Percentiles rank a stretch among this genome's conserved stretches.
Conservation (phyloP, 2,888 invertebrate species). For the Pristionchus fissidentatus region DNA sequence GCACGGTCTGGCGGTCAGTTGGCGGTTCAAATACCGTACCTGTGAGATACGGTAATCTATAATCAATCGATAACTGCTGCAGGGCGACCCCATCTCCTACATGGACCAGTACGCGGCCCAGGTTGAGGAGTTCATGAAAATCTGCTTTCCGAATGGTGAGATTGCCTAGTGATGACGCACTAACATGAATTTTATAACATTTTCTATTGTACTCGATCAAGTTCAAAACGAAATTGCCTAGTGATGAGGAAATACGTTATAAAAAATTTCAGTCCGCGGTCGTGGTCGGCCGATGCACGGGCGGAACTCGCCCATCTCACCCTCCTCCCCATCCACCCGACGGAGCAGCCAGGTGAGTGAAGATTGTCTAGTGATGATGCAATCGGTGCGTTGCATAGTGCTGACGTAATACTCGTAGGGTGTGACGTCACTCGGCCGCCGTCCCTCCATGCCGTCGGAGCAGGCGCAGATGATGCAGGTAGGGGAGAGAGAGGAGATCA, state of each 20-base stretch:
- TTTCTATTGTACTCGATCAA: background rate
- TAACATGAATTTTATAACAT: background rate
- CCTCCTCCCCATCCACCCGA: background rate
- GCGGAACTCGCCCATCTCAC: slow-evolving; percentile 52
- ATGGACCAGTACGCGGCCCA: slow-evolving; percentile 75
- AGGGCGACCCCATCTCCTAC: slow-evolving; percentile 73
- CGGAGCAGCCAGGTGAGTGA: slow-evolving; percentile 46
- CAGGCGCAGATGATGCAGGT: slow-evolving; percentile 41
- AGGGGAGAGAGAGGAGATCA: background rate
- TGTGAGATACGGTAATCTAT: background rate
- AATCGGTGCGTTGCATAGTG: background rate
- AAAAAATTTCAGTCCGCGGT: slow-evolving; percentile 65
- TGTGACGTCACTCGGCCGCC: slow-evolving; percentile 25
- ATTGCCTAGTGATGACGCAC: background rate
- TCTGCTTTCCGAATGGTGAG: slow-evolving; percentile 73
- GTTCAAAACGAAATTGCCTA: background rate
- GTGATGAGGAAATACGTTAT: background rate
- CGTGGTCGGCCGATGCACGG: slow-evolving; percentile 74
- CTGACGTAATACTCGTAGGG: background rate
- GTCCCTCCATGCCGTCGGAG: slow-evolving; percentile 10
- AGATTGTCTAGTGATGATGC: background rate
- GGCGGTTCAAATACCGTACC: background rate
- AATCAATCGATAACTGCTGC: background rate
- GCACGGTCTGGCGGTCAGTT: slow-evolving; percentile 70
- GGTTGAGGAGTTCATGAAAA: slow-evolving; percentile 75